Evolutionary conservation across 30 jellyfish, hydroid and myxozoan genomes (phyloP), one percentile per base, ranked within the genome.

Genomic region (Calvadosia cruxmelitensis): DNA sequence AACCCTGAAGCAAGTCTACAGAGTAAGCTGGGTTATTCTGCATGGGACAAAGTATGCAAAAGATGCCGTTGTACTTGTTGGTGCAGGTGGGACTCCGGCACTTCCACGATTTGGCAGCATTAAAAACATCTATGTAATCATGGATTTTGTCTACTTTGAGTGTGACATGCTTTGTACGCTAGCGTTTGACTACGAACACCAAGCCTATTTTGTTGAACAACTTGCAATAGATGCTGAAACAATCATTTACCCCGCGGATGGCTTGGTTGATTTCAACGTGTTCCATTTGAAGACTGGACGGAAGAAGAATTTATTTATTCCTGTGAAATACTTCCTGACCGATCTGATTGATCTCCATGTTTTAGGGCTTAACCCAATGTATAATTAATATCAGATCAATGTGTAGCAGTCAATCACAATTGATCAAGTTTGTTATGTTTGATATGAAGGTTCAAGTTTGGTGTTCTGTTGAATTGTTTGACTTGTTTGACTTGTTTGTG

Each of bases 91-190:
- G 57, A 57, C 25, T 16, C 66, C 79, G 25, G 30, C 79, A 36
- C 62, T 52, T 27, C 82, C 82, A 16, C 27, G 52, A n/a, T 72
- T 72, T 57, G 82, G 82, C 23, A 30, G n/a, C 48, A 57, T 72
- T 12, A 26, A 52, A 29, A 62, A 50, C 50, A 72, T 72, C 0
- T 72, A 75, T 75, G 35, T 52, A 29, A 29, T 72, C 36, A 24
- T 29, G 52, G 82, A 62, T 12, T 72, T 50, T 52, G 82, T 72
- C 29, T 72, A 72, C 76, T 27, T 72, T 52, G 82, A 72, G 57
- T 64, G 28, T 27, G 31, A 31, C 36, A 16, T 49, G 28, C 30
- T 72, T 31, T 35, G 57, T 28, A 72, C 82, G 57, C 23, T 57
- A 16, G 52, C 65, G 33, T 72, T 72, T 57, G 82, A 61, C 24